These are phyloP conservation scores for Plebejus anna DNA, from an alignment of 2,888 invertebrate species.

Conservation along the genomic window DNA sequence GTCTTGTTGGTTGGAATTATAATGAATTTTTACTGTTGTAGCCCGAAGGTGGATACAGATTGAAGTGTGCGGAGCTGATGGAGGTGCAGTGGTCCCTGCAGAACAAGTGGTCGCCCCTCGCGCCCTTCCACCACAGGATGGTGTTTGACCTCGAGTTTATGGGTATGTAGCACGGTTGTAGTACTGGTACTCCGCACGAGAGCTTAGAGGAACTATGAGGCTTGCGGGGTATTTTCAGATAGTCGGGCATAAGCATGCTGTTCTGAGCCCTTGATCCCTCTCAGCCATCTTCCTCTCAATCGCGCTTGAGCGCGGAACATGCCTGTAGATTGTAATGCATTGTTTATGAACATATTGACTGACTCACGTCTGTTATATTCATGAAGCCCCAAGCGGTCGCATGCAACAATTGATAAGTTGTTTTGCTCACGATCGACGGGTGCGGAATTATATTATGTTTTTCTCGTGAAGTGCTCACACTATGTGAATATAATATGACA, in stretches of 20 bases:
- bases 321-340: background rate
- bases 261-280: background rate
- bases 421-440: too few relatives aligned
- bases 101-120: conserved; percentile 55
- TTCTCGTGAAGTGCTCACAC: background rate
- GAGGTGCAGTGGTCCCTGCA: conserved; percentile 57
- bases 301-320: background rate
- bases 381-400: too few relatives aligned
- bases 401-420: too few relatives aligned
- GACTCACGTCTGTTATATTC: background rate
- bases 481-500: background rate
- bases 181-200: background rate
- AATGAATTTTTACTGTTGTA: conserved; percentile 39
- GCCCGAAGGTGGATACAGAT: conserved; percentile 57
- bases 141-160: conserved; percentile 64
- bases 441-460: background rate
- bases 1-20: background rate
- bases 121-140: conserved; percentile 59
- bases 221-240: background rate
- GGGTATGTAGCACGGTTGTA: conserved; percentile 46
- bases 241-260: too few relatives aligned
- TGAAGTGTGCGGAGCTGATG: conserved; percentile 54
- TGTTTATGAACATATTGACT: too few relatives aligned
- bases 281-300: too few relatives aligned
- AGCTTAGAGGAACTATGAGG: background rate